Conservation (phyloP, 2,113 vertebrate genomes). For the Datnioides undecimradiatus region DNA sequence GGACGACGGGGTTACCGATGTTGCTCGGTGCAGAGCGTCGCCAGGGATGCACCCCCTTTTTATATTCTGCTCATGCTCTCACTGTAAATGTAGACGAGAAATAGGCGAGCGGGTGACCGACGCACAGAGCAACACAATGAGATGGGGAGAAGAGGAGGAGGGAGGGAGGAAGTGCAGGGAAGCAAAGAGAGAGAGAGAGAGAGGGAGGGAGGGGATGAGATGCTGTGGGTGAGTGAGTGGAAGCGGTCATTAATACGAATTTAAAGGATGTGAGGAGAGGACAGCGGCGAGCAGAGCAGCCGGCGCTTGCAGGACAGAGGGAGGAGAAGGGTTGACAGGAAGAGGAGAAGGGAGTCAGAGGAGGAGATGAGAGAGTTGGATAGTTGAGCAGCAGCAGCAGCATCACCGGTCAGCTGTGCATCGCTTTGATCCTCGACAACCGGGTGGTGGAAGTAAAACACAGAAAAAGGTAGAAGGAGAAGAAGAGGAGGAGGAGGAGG, state of each 20-base stretch:
- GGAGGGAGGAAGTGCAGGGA: constrained; percentile 18
- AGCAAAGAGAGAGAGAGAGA: constrained; percentile 9
- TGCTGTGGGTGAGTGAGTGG: constrained; percentile 53
- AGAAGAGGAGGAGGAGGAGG: too few species aligned
- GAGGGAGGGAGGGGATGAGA: constrained; percentile 41
- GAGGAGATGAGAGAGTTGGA: constrained; percentile 25
- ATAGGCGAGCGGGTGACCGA: constrained; percentile 1
- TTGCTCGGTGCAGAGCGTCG: constrained; percentile 19
- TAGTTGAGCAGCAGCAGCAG: constrained; percentile 35
- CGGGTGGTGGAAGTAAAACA: neutral
- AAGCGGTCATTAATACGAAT: constrained; percentile 71
- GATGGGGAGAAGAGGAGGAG: constrained; percentile 4
- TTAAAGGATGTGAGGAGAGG: constrained; percentile 62
- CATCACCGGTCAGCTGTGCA: constrained; percentile 10
- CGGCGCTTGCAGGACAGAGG: constrained; percentile 4
- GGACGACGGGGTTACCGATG: constrained; percentile 17
- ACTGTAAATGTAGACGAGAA: constrained; percentile 28
- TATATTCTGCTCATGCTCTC: constrained; percentile 54
- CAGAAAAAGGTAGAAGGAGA: neutral
- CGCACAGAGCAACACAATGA: constrained; percentile 34
- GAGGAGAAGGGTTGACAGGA: neutral
- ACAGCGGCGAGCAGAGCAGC: constrained; percentile 19
- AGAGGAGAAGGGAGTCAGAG: neutral
- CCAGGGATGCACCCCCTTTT: constrained; percentile 18
- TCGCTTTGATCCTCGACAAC: constrained; percentile 2